Conservation (phyloP, 2,888 invertebrate species). For the Imbricaverruca yamaguchii region DNA sequence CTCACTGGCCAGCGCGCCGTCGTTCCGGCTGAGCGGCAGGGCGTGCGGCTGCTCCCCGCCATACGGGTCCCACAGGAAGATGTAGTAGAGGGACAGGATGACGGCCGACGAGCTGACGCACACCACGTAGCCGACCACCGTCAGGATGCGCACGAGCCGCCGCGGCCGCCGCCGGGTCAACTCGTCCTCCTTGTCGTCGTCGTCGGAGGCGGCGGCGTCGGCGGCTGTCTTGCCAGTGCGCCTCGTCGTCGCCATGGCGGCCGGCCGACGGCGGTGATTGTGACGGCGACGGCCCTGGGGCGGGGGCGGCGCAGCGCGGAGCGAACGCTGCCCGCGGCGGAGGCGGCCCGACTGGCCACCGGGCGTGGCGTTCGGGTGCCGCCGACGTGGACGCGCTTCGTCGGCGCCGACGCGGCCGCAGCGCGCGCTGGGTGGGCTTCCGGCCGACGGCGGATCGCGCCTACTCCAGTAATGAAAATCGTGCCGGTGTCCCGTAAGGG, state of each 20-base stretch:
- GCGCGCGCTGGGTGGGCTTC: too few relatives aligned
- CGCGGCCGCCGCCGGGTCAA: slow-evolving; percentile 34
- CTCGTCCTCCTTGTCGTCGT: neutral
- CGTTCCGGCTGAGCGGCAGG: neutral
- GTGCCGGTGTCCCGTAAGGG: too few relatives aligned
- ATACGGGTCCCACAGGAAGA: slow-evolving; percentile 81
- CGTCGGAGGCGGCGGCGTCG: neutral
- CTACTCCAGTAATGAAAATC: too few relatives aligned
- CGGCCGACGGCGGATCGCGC: too few relatives aligned
- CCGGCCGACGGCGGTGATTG: neutral
- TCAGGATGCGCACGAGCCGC: slow-evolving; percentile 70
- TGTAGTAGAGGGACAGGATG: slow-evolving; percentile 86
- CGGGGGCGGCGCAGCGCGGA: too few relatives aligned
- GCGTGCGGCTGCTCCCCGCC: neutral
- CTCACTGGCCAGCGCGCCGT: too few relatives aligned
- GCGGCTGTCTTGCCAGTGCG: neutral
- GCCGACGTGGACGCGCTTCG: too few relatives aligned
- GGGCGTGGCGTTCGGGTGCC: too few relatives aligned
- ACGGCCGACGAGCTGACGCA: slow-evolving; percentile 90
- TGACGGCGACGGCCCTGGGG: too few relatives aligned
- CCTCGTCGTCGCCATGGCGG: neutral
- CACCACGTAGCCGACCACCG: slow-evolving; percentile 86
- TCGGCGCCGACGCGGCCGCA: too few relatives aligned
- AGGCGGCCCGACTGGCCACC: too few relatives aligned
- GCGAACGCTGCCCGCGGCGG: too few relatives aligned